Conservation (phyloP, 2,113 vertebrate genomes). For the Lanius collurio region DNA sequence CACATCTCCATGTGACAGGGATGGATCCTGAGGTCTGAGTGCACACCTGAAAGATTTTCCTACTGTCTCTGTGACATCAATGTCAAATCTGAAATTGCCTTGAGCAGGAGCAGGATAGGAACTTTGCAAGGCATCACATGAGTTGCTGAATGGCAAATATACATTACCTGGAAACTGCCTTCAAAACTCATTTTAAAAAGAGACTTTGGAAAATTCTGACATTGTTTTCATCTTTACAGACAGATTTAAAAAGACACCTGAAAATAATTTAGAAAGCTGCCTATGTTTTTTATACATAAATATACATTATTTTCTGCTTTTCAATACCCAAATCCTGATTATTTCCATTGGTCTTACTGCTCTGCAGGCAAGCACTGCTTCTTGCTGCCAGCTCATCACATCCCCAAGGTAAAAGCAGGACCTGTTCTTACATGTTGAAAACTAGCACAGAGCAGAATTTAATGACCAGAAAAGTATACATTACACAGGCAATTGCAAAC, state of each 20-base stretch:
- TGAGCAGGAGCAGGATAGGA: background rate
- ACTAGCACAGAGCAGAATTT: background rate
- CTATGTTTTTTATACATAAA: background rate
- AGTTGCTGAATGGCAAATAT: background rate
- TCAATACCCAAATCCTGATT: background rate
- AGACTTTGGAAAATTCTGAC: background rate
- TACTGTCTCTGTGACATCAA: background rate
- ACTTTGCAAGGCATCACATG: background rate
- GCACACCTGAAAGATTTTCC: background rate
- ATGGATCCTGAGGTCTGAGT: background rate
- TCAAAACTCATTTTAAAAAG: background rate
- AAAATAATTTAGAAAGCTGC: background rate
- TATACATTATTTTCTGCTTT: background rate
- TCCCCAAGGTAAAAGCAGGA: background rate
- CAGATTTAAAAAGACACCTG: background rate
- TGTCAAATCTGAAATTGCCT: background rate
- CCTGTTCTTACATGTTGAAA: background rate
- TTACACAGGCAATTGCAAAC: background rate
- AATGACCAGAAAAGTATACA: background rate
- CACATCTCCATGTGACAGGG: background rate
- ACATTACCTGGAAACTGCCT: background rate
- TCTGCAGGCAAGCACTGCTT: background rate
- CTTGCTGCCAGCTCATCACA: background rate
- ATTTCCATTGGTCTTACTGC: background rate
- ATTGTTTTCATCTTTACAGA: background rate